These are phyloP conservation scores for Drosophila borealis DNA, from an alignment of 2,888 invertebrate genomes.

Conservation along the genomic window DNA sequence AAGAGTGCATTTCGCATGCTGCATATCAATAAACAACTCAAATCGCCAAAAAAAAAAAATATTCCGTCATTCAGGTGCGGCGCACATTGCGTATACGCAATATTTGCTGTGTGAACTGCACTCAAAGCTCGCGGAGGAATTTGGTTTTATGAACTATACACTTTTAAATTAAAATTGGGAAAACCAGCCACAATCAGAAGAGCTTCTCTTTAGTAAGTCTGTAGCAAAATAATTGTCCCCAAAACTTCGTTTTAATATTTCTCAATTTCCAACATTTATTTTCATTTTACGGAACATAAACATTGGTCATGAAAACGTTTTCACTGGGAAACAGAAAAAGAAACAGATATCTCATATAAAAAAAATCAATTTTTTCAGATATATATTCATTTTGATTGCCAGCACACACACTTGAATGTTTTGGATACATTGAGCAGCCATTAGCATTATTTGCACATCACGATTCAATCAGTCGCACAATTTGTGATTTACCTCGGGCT, in stretches of 20 bases:
- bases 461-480: slow-evolving; percentile 29
- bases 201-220: not conserved
- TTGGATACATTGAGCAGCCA: slow-evolving; percentile 11
- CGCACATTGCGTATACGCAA: slow-evolving; percentile 49
- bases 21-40: slow-evolving; percentile 46
- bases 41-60: slow-evolving; percentile 24
- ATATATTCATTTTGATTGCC: not conserved
- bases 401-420: slow-evolving; percentile 1
- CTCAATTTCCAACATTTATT: not conserved
- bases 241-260: not conserved
- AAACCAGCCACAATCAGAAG: too few relatives aligned
- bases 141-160: slow-evolving; percentile 2
- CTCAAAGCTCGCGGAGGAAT: slow-evolving; percentile 20
- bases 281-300: not conserved
- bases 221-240: not conserved
- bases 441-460: slow-evolving; percentile 31
- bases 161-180: slow-evolving; percentile 27
- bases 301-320: not conserved
- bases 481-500: slow-evolving; percentile 27
- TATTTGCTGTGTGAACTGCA: slow-evolving; percentile 41
- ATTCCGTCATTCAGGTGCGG: slow-evolving; percentile 17
- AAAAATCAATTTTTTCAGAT: not conserved
- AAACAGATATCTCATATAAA: not conserved
- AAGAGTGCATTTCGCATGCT: slow-evolving; percentile 30
- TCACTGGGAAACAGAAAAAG: not conserved